Conservation (phyloP, 2,888 invertebrate genomes). For the Plagodis pulveraria region DNA sequence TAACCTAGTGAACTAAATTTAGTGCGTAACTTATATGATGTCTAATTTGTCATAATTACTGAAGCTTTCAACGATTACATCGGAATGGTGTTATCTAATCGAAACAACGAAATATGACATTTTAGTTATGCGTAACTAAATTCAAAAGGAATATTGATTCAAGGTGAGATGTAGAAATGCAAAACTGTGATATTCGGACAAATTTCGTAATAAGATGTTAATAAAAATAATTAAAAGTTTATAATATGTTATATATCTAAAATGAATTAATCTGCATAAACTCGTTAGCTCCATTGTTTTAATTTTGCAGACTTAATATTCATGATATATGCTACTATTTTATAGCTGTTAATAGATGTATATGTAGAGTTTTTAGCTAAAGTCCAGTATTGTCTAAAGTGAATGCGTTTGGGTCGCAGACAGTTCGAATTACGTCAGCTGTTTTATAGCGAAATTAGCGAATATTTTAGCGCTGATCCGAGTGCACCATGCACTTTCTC, state of each 20-base stretch:
- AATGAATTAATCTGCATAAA: background rate
- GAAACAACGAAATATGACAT: conserved; percentile 8
- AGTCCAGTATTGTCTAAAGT: no score
- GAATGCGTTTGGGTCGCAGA: conserved; percentile 1
- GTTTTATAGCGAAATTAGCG: conserved; percentile 53
- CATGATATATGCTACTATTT: no score
- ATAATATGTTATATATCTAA: background rate
- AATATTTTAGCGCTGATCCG: conserved; percentile 54
- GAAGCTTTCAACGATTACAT: conserved; percentile 17
- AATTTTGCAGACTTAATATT: no score
- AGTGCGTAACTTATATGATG: conserved; percentile 17
- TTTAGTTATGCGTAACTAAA: conserved; percentile 21
- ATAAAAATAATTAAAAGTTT: background rate
- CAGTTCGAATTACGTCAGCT: conserved; percentile 32
- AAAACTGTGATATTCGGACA: background rate
- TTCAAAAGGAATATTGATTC: conserved; percentile 22
- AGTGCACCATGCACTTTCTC: conserved; percentile 71
- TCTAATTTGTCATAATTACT: conserved; percentile 25
- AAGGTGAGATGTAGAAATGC: background rate
- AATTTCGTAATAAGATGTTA: background rate
- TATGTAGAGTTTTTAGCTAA: no score
- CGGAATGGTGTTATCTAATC: conserved; percentile 17
- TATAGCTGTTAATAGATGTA: no score
- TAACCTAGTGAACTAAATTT: conserved; percentile 33
- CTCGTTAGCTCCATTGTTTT: no score